A percentile compares a stretch with the other conserved stretches of the same genome.
These are phyloP conservation scores for Pogoniulus pusillus DNA, from an alignment of 2,797 vertebrate species.

Conservation along the genomic window DNA sequence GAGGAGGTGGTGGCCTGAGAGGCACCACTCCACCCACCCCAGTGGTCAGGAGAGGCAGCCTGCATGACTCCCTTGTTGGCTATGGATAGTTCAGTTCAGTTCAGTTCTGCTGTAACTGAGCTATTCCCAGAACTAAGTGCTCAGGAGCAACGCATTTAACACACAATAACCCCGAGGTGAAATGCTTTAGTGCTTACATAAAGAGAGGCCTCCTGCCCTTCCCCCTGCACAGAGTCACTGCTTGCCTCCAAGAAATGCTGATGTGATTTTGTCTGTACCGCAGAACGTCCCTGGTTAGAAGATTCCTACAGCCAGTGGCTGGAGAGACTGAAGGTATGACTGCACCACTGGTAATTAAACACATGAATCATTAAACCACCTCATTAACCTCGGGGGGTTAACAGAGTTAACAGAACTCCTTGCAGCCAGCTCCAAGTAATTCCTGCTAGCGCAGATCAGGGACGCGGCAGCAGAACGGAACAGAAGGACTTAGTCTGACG, in stretches of 20 bases:
- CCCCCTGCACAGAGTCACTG: rapidly evolving
- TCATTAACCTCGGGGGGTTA: background rate
- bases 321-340: constrained; percentile 87
- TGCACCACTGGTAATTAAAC: too few relatives aligned
- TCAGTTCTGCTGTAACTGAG: background rate
- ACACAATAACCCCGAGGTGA: background rate
- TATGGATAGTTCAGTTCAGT: background rate
- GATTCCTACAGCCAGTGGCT: constrained; percentile 91
- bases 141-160: rapidly evolving
- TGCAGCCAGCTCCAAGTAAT: background rate
- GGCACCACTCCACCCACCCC: too few relatives aligned
- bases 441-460: too few relatives aligned
- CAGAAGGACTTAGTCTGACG: background rate
- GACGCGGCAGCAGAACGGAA: background rate
- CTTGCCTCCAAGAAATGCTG: background rate
- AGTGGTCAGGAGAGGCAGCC: rapidly evolving
- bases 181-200: background rate
- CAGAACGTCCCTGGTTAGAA: constrained; percentile 94
- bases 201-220: background rate
- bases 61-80: background rate
- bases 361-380: background rate
- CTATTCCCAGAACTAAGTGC: background rate
- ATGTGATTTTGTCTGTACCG: background rate
- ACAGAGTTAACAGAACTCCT: background rate
- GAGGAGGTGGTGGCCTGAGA: background rate